These are phyloP conservation scores for Eupithecia subumbrata DNA, from an alignment of 2,888 invertebrate species.

Conservation along the genomic window DNA sequence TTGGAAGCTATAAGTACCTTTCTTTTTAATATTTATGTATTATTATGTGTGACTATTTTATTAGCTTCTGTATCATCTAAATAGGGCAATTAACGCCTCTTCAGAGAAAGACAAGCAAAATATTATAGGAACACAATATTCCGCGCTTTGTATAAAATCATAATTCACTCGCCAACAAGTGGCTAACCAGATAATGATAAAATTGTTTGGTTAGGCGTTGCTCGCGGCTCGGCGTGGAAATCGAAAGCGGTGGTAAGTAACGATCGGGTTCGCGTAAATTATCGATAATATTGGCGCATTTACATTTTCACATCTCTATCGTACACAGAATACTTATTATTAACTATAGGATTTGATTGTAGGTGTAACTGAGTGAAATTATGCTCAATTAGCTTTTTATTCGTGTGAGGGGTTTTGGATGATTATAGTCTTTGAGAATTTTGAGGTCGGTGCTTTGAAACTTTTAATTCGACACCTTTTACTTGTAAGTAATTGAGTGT, in stretches of 20 bases:
- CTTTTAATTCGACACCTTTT: background rate
- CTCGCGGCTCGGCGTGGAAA: constrained; percentile 40
- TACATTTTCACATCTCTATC: constrained; percentile 53
- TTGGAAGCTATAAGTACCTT: background rate
- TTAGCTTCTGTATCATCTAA: background rate
- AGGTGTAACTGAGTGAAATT: constrained; percentile 33
- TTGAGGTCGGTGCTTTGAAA: constrained; percentile 6
- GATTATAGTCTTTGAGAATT: constrained; percentile 9
- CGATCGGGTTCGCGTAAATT: constrained; percentile 44
- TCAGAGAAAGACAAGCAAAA: background rate
- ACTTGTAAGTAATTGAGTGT: background rate
- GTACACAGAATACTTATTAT: constrained; percentile 20
- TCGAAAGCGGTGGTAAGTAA: constrained; percentile 48
- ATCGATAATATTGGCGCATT: constrained; percentile 48
- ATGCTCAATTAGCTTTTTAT: constrained; percentile 29
- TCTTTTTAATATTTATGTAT: background rate
- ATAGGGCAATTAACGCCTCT: background rate
- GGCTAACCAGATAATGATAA: constrained; percentile 53
- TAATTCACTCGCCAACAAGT: constrained; percentile 56
- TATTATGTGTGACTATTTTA: background rate
- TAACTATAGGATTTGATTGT: constrained; percentile 14
- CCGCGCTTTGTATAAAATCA: constrained; percentile 16
- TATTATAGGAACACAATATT: constrained; percentile 15
- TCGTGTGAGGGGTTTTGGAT: constrained; percentile 16
- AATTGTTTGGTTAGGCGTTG: constrained; percentile 46